These are phyloP conservation scores for Eciton burchellii DNA, from an alignment of 1,140 invertebrate genomes.

Conservation along the genomic window DNA sequence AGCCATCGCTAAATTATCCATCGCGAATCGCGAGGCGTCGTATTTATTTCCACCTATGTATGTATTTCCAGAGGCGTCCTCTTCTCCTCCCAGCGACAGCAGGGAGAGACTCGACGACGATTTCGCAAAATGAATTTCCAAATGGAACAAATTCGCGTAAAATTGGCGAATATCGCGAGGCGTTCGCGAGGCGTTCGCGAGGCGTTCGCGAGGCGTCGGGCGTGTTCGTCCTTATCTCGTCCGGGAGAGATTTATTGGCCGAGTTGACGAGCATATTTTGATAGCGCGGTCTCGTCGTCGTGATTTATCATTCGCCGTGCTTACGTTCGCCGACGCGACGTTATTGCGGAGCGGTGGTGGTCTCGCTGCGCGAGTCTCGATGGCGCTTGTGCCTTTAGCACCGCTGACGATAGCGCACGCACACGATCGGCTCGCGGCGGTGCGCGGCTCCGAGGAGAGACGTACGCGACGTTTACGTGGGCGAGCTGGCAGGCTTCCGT, in stretches of 20 bases:
- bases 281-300: conserved; percentile 56
- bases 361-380: conserved; percentile 1
- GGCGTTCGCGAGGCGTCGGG: too few relatives aligned
- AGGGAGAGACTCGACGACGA: too few relatives aligned
- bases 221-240: conserved; percentile 19
- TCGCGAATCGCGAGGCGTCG: too few relatives aligned
- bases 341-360: conserved; percentile 63
- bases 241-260: conserved; percentile 62
- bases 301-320: conserved; percentile 68
- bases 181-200: conserved; percentile 26
- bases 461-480: conserved; percentile 24
- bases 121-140: too few relatives aligned
- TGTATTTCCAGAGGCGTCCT: too few relatives aligned
- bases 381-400: conserved; percentile 41
- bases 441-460: neutral
- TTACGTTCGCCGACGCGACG: conserved; percentile 67
- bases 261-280: conserved; percentile 53
- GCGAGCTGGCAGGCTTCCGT: conserved; percentile 69
- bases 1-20: too few relatives aligned
- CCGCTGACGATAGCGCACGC: conserved; percentile 48
- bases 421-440: neutral
- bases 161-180: conserved; percentile 21
- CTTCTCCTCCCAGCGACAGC: too few relatives aligned
- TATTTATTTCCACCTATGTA: too few relatives aligned
- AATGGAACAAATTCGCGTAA: too few relatives aligned